A percentile compares a stretch with the other conserved stretches of the same genome.
Conservation (phyloP, 92 coral and sea anemone species). For the Porites rus region DNA sequence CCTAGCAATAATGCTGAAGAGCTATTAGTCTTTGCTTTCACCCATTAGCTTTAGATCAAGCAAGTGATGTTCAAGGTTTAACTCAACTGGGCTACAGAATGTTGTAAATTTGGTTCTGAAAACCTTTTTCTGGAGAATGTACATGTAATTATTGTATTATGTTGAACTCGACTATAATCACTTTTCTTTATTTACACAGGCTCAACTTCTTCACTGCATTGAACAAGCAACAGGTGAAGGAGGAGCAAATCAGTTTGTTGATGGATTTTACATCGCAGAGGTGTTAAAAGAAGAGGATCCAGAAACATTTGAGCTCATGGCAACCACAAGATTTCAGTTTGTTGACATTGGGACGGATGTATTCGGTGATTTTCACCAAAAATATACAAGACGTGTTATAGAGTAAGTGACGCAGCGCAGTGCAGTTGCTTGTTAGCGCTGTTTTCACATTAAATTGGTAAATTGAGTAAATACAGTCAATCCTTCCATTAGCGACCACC, state of each 20-base stretch:
- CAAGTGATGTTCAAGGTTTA: no score
- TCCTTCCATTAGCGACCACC: no score
- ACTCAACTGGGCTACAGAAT: no score
- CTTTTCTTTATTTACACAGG: conserved; percentile 36
- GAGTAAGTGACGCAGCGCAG: conserved; percentile 60
- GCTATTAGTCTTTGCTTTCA: no score
- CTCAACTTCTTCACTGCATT: conserved; percentile 87
- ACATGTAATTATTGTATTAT: no score
- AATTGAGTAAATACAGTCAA: not conserved
- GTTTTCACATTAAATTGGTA: not conserved
- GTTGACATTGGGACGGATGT: conserved; percentile 74
- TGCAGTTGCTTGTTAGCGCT: no score
- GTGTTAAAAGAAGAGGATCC: conserved; percentile 58
- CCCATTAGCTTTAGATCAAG: no score
- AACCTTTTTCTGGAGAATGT: no score
- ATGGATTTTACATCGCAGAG: conserved; percentile 86
- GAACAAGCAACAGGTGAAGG: conserved; percentile 79
- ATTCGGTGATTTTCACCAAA: conserved; percentile 74
- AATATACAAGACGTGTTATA: conserved; percentile 55
- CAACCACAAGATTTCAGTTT: conserved; percentile 60
- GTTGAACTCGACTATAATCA: no score
- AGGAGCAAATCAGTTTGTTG: conserved; percentile 86
- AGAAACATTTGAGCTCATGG: conserved; percentile 61
- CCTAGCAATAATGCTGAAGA: no score
- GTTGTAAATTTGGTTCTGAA: no score